These are phyloP conservation scores for Poeciliopsis occidentalis DNA, from an alignment of 2,113 vertebrate species.

Conservation along the genomic window DNA sequence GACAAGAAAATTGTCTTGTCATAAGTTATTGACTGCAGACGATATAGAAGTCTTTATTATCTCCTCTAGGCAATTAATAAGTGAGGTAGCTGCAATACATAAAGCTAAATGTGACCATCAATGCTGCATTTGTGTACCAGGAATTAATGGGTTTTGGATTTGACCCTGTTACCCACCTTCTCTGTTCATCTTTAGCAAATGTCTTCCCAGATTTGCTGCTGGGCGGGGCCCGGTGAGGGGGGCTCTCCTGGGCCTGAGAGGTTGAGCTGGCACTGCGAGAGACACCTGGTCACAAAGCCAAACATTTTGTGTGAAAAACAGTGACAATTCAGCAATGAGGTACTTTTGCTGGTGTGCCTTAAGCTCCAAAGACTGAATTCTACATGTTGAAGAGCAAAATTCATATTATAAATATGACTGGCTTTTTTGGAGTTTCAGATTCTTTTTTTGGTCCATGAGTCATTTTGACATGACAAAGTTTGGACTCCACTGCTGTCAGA, in stretches of 20 bases:
- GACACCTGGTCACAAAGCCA: conserved; percentile 36
- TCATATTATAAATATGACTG: not conserved
- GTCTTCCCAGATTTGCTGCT: conserved; percentile 48
- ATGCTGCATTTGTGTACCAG: not conserved
- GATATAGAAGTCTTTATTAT: not conserved
- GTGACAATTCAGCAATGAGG: not conserved
- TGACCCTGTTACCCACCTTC: conserved; percentile 76
- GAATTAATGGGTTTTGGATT: not conserved
- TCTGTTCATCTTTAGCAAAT: conserved; percentile 80
- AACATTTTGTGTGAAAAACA: not conserved
- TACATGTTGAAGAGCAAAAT: not conserved
- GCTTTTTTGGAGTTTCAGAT: not conserved
- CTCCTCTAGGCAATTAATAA: not conserved
- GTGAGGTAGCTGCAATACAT: not conserved
- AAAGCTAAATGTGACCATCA: not conserved
- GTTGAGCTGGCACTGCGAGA: conserved; percentile 27
- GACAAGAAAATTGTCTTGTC: too few relatives aligned
- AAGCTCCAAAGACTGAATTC: not conserved
- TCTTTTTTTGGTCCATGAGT: too few relatives aligned
- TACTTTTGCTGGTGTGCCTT: too few relatives aligned
- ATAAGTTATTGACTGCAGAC: not conserved
- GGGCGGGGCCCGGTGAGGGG: conserved; percentile 18
- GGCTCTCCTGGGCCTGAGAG: conserved; percentile 25
- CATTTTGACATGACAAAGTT: too few relatives aligned
- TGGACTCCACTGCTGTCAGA: too few relatives aligned